A percentile compares a stretch with the other conserved stretches of the same genome.
These are phyloP conservation scores for Alexandromys fortis DNA, from an alignment of 2,113 vertebrate genomes.

Conservation along the genomic window DNA sequence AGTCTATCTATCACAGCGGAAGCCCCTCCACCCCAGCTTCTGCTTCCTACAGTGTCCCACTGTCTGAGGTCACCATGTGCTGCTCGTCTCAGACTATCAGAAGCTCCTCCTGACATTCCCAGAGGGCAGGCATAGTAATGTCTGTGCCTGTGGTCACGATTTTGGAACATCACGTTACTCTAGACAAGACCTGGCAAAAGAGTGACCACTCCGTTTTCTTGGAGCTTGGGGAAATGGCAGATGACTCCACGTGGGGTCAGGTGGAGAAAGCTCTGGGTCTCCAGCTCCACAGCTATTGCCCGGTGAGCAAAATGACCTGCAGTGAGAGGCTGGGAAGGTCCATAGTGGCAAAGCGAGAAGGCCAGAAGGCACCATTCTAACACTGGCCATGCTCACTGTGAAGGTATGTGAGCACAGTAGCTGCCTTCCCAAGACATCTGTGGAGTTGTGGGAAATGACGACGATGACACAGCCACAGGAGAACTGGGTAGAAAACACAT, in stretches of 20 bases:
- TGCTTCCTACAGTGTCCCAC: background rate
- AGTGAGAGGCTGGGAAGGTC: background rate
- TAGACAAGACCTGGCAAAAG: background rate
- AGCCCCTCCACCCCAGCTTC: background rate
- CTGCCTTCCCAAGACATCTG: background rate
- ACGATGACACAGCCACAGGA: background rate
- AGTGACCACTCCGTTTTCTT: background rate
- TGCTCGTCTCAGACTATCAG: background rate
- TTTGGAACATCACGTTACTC: background rate
- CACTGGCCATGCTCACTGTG: background rate
- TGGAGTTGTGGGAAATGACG: background rate
- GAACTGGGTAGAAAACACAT: background rate
- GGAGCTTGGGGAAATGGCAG: background rate
- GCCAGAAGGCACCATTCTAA: background rate
- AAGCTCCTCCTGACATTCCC: background rate
- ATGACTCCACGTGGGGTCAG: background rate
- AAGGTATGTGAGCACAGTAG: background rate
- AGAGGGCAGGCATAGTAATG: background rate
- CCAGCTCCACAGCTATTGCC: background rate
- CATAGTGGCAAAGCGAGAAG: background rate
- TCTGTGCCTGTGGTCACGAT: too few species aligned
- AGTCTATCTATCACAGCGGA: background rate
- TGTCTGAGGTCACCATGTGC: background rate
- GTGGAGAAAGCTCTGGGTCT: background rate
- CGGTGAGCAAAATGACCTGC: too few species aligned